Evolutionary conservation across 1,140 invertebrate genomes (phyloP), one percentile per base, ranked within the genome.

Genomic region (Apocrypta bakeri): DNA sequence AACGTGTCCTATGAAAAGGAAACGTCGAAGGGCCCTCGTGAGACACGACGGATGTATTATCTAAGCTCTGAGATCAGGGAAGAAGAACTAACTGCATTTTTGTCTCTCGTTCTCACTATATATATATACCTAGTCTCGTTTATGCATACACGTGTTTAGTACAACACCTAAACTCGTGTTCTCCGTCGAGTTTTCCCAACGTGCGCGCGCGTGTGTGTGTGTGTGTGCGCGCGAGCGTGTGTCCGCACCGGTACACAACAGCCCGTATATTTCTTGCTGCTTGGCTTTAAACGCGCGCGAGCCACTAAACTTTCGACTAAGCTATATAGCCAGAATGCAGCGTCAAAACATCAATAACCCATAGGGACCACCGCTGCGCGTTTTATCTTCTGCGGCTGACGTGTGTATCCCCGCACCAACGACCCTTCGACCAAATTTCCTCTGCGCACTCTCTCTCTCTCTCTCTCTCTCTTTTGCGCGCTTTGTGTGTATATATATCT

Each of bases 291-390:
- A 17, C 48, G 48, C 8, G 17, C 48, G 48, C 48, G 17, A 56
- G 17, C 48, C 48, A 56, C 48, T 56, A 56, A 56, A 56, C 48
- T 56, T 56, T 56, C 21, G 48, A n/a, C 48, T 56, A 7, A 4
- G 17, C 2, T 56, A n/a, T n/a, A n/a, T n/a, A n/a, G 21, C 12
- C 7, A 56, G 14, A 17, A n/a, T 14, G 69, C 69, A 42, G 78
- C 78, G 48, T 71, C 33, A 71, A 80, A 80, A 73, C 69, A 80
- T 80, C 78, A 73, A 80, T 80, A 80, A 80, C n/a, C 9, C 27
- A 25, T 6, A 17, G 69, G 48, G 48, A 56, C 48, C 48, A 56
- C 69, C 68, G 40, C 37, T 24, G 25, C 21, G 37, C 24, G 69
- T 72, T 80, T 80, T 73, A 80, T 80, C 68, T 56, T 72, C 69